Base-by-base conservation (phyloP, 2,113 vertebrate species). In the Onychorhynchus coronatus region DNA sequence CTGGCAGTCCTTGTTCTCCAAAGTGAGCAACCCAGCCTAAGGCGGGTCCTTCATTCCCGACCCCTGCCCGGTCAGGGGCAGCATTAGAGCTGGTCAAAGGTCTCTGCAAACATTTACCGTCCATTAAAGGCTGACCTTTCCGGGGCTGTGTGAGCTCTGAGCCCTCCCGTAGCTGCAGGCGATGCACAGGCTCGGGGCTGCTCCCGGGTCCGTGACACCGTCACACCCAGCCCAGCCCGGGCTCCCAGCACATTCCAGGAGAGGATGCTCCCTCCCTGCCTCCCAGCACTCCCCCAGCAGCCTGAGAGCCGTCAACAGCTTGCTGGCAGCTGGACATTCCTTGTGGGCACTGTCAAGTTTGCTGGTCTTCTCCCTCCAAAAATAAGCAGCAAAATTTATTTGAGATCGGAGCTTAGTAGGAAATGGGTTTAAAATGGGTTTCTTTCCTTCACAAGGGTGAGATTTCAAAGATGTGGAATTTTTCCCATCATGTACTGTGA, bases 1-100 rank as follows among this genome's bases (percentile, higher is more conserved):
- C 44, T 93, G 96, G 92, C 94, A 95, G 91, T 28, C n/a, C 47
- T 66, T 78, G 79, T 67, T 76, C 10, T 7, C 91, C 88, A 53
- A 97, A 96, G 85, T 83, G 85, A 93, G 78, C 91, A 96, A 96
- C 85, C 53, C 21, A 85, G 90, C 93, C 96, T 93, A 95, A 96
- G 93, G 80, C 46, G 3, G 83, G 61, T 70, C 94, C 89, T 58
- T 90, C 93, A 83, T 82, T 92, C 85, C 63, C 20, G 80, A 10
- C 85, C 71, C 72, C 83, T 65, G 85, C 87, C 55, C 23, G 94
- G 95, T 96, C 96, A 97, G 93, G 91, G 86, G 89, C 90, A 50
- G 83, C n/a, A 95, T 97, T 96, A 97, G 90, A 47, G 52, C 91
- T 96, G 97, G 95, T 97, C 97, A 97, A 97, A 98, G 96, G 97